phyloP scores from a whole-genome alignment of 1,140 invertebrate species.

The Helicoverpa armigera region DNA sequence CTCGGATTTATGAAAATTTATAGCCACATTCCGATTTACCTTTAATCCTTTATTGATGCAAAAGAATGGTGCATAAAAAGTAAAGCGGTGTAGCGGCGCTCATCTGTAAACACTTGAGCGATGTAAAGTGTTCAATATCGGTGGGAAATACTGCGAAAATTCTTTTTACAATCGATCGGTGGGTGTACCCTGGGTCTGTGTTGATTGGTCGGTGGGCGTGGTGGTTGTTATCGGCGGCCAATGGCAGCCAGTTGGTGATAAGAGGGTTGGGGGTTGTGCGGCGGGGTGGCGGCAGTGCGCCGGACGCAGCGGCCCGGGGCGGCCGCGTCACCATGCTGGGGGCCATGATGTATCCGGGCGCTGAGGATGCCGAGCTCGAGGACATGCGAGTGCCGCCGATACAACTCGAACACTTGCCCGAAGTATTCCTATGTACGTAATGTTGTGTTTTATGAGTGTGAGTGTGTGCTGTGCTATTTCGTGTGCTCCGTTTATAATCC shows the following conservation, averaged over 20 bases:
- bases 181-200: constrained; percentile 68
- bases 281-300: constrained; percentile 78
- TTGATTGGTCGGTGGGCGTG: constrained; percentile 82
- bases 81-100: constrained; percentile 49
- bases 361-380: constrained; percentile 79
- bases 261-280: constrained; percentile 78
- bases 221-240: constrained; percentile 79
- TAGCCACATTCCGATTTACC: constrained; percentile 30
- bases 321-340: constrained; percentile 82
- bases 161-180: constrained; percentile 79
- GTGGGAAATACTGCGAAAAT: constrained; percentile 75
- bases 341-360: constrained; percentile 85
- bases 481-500: constrained; percentile 33
- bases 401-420: constrained; percentile 90
- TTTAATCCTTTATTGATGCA: constrained; percentile 46
- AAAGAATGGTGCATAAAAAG: constrained; percentile 47
- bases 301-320: constrained; percentile 74
- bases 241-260: constrained; percentile 77
- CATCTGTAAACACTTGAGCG: constrained; percentile 60
- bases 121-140: constrained; percentile 78
- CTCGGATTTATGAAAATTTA: constrained; percentile 26
- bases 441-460: constrained; percentile 61
- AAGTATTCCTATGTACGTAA: constrained; percentile 91
- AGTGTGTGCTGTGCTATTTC: constrained; percentile 56
- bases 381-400: constrained; percentile 89